Base-by-base conservation (phyloP, 2,888 invertebrate genomes). In the Spisula solida region DNA sequence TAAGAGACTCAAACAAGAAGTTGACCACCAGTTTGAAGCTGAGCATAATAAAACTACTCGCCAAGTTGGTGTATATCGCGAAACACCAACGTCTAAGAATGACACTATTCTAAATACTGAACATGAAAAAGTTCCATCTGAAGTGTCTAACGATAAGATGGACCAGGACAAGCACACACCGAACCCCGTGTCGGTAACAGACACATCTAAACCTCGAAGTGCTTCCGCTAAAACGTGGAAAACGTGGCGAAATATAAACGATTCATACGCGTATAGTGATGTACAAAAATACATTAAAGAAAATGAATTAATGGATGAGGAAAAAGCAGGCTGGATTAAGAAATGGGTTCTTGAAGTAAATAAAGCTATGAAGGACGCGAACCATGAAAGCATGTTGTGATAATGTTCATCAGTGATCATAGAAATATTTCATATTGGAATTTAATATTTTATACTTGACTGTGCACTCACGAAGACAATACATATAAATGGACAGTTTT, bases 221-320 rank as follows among this genome's bases (percentile, higher is more conserved):
- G 88, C 88, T 75, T 94, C 94, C 0, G 93, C 93, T 20, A 92
- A 93, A 80, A 95, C 95, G 25, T 95, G 96, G 94, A 93, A 92
- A 89, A 95, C 95, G 20, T 96, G 95, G 95, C 92, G 96, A 82
- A 94, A 95, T 87, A 93, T 94, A 31, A 96, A 96, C 89, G 95
- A 95, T 29, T 95, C 95, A 5, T 95, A 96, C 92, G 96, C 96
- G 14, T 96, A 96, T 90, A 94, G 92, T 81, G 95, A 96, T 93
- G 96, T 96, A 5, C 93, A 93, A 75, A 94, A 95, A 88, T 96
- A 96, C 88, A 96, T 96, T 20, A 92, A 94, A 47, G 96, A 96
- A 66, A 96, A 96, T 90, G 96, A 96, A 66, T 91, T 96, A 34
- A 95, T 96, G 95, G 93, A 94, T 10, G 91, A 91, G 0, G 95